A percentile compares a stretch with the other conserved stretches of the same genome.
Conservation (phyloP, 2,113 vertebrate species). For the Grus americana region DNA sequence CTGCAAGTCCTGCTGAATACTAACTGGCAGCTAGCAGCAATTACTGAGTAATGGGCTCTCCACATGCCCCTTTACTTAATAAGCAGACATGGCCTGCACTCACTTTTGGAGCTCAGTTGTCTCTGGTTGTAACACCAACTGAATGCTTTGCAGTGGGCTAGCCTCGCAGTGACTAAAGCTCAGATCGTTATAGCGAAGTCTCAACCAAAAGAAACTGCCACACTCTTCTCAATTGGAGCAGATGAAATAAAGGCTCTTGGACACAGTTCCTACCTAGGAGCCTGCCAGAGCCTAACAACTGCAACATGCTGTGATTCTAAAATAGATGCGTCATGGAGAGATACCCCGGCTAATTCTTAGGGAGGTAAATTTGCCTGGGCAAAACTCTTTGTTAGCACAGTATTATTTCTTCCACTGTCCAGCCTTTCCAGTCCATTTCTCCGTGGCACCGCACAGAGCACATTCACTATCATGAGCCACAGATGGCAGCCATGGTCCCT, state of each 20-base stretch:
- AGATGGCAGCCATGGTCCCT: neutral
- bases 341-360: constrained; percentile 6
- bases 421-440: neutral
- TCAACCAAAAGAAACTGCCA: constrained; percentile 48
- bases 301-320: constrained; percentile 53
- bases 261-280: constrained; percentile 9
- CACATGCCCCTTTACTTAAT: constrained; percentile 34
- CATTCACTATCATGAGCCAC: fast-evolving
- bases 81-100: constrained; percentile 22
- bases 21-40: constrained; percentile 58
- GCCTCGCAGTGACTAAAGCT: constrained; percentile 10
- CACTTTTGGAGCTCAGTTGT: constrained; percentile 45
- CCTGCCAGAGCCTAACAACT: constrained; percentile 41
- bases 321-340: constrained; percentile 20
- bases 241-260: constrained; percentile 51
- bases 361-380: neutral
- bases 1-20: constrained; percentile 37
- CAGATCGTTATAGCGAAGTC: constrained; percentile 14
- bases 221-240: constrained; percentile 31
- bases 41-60: constrained; percentile 56
- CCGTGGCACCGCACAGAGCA: neutral
- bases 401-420: neutral
- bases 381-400: neutral
- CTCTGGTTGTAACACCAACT: constrained; percentile 34
- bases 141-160: constrained; percentile 46